Evolutionary conservation across 1,140 invertebrate species (phyloP).

Genomic region (Drosophila repletoides): DNA sequence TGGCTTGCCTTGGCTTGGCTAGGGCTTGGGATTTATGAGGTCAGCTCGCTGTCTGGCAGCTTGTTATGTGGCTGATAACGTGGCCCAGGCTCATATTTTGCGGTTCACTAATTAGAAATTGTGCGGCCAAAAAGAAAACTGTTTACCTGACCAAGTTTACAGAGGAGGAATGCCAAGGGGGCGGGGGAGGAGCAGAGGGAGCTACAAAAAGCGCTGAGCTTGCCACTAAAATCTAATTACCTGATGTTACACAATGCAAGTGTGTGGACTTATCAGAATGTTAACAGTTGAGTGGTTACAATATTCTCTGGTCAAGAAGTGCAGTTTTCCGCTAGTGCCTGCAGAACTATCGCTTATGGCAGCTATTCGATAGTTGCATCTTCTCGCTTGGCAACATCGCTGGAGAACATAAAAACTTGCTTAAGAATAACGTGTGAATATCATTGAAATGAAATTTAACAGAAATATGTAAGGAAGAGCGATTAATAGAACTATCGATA

Average conservation of each 20-base stretch:
- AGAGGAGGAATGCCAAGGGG: neutral
- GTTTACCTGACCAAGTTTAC: constrained; percentile 47
- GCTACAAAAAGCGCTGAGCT: constrained; percentile 42
- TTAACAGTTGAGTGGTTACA: constrained; percentile 51
- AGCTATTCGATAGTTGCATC: too few relatives aligned
- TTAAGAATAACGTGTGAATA: too few relatives aligned
- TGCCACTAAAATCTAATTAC: constrained; percentile 72
- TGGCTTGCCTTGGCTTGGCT: neutral
- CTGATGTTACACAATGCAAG: neutral
- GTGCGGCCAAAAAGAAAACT: constrained; percentile 33
- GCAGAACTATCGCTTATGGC: neutral
- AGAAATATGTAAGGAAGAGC: too few relatives aligned
- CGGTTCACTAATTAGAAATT: constrained; percentile 66
- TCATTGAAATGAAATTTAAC: too few relatives aligned
- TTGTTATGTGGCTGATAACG: constrained; percentile 24
- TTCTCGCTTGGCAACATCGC: too few relatives aligned
- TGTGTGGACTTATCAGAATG: constrained; percentile 45
- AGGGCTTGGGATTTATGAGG: constrained; percentile 51
- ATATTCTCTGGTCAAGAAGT: neutral
- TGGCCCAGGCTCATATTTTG: constrained; percentile 61
- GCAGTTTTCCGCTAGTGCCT: too few relatives aligned
- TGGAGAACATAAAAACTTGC: too few relatives aligned
- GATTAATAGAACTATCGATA: too few relatives aligned
- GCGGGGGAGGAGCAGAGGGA: neutral
- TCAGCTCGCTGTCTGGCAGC: constrained; percentile 14